Percentiles rank a stretch among this genome's conserved stretches.
Evolutionary conservation across 2,113 vertebrate genomes (phyloP).

Genomic region (Prietella phreatophila): DNA sequence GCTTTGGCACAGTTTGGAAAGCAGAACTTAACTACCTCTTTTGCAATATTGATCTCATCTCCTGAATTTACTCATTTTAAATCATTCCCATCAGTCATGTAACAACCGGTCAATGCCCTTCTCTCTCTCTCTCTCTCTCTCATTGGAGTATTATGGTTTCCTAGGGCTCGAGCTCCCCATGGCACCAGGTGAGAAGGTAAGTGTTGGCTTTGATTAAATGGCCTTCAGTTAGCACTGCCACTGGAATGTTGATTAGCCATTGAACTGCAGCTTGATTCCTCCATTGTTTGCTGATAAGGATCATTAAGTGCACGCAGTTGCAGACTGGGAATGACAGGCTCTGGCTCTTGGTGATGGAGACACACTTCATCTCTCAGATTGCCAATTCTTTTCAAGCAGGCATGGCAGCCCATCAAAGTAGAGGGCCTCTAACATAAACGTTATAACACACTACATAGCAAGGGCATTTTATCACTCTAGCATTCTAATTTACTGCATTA

Average conservation of each 20-base stretch:
- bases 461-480: conserved; percentile 22
- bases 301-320: conserved; percentile 12
- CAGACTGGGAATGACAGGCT: background rate
- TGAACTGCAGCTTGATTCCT: conserved; percentile 40
- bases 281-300: conserved; percentile 50
- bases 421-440: conserved; percentile 45
- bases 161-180: conserved; percentile 23
- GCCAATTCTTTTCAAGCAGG: conserved; percentile 45
- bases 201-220: conserved; percentile 51
- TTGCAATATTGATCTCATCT: background rate
- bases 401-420: conserved; percentile 38
- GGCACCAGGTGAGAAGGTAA: conserved; percentile 32
- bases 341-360: background rate
- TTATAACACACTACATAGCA: conserved; percentile 38
- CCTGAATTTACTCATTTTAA: background rate
- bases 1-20: background rate
- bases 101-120: background rate
- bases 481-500: background rate
- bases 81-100: conserved; percentile 5
- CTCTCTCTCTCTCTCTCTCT: background rate
- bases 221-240: conserved; percentile 28
- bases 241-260: conserved; percentile 46
- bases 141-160: conserved; percentile 11
- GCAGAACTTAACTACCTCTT: background rate
- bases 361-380: conserved; percentile 44